These are phyloP conservation scores for Athrips mouffetella DNA, from an alignment of 2,888 invertebrate genomes.

Conservation along the genomic window DNA sequence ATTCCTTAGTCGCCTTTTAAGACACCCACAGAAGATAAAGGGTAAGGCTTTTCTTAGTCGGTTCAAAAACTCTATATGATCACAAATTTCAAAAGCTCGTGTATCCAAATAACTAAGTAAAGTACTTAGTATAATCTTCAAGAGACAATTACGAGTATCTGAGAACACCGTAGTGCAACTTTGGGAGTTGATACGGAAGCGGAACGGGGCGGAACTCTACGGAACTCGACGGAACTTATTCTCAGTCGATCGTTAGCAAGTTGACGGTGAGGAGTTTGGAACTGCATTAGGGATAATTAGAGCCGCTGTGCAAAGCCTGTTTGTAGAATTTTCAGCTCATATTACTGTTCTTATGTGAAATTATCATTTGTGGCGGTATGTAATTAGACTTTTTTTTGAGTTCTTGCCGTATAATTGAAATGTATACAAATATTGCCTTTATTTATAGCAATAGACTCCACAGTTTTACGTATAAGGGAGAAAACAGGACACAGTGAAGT, in stretches of 20 bases:
- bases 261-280: conserved; percentile 5
- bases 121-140: not conserved
- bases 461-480: too few relatives aligned
- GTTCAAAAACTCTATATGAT: not conserved
- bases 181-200: not conserved
- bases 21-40: too few relatives aligned
- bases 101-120: not conserved
- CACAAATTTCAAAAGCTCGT: not conserved
- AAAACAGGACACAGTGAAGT: too few relatives aligned
- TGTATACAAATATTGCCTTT: too few relatives aligned
- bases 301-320: not conserved
- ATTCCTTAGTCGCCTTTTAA: too few relatives aligned
- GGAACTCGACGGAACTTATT: conserved; percentile 4
- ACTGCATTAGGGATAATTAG: conserved; percentile 8
- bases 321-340: too few relatives aligned
- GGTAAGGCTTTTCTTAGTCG: not conserved
- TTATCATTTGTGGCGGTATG: too few relatives aligned
- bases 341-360: too few relatives aligned
- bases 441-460: too few relatives aligned
- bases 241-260: conserved; percentile 6
- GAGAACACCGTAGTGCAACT: not conserved
- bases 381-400: too few relatives aligned
- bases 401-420: too few relatives aligned
- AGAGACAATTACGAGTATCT: not conserved
- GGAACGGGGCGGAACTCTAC: not conserved